Percentiles rank a stretch among this genome's conserved stretches.
phyloP scores from a whole-genome alignment of 2,113 vertebrate genomes.

The Colius striatus region DNA sequence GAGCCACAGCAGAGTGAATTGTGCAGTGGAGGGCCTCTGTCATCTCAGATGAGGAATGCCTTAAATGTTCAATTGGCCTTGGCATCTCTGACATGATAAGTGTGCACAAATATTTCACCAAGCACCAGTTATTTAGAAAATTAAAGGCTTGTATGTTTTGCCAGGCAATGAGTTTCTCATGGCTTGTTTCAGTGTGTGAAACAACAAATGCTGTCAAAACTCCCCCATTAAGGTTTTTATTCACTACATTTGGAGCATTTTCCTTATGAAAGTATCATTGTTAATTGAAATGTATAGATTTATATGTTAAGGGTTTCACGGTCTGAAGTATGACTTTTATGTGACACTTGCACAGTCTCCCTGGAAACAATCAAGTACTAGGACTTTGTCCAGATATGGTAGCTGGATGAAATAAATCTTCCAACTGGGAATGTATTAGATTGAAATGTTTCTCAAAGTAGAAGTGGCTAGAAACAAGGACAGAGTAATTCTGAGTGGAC shows the following conservation, averaged over 20 bases:
- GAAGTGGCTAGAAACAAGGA: not conserved
- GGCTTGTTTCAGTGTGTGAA: not conserved
- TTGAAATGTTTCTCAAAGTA: not conserved
- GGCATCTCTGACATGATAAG: slow-evolving; percentile 17
- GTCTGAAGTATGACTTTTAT: not conserved
- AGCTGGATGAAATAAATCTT: not conserved
- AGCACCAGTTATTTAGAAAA: not conserved
- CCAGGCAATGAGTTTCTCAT: not conserved
- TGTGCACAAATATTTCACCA: not conserved
- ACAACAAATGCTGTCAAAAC: not conserved
- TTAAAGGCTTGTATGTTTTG: not conserved
- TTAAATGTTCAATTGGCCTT: not conserved
- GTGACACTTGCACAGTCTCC: not conserved
- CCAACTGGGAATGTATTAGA: not conserved
- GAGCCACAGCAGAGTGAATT: not conserved
- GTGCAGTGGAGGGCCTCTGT: not conserved
- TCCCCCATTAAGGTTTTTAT: not conserved
- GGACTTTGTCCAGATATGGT: not conserved
- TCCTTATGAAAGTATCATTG: not conserved
- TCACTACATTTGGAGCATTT: not conserved
- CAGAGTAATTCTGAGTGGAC: not conserved
- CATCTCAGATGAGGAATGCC: not conserved
- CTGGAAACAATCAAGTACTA: not conserved
- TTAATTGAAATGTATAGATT: not conserved
- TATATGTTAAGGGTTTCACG: not conserved